A percentile compares a stretch with the other conserved stretches of the same genome.
These are phyloP conservation scores for Eriosoma lanigerum DNA, from an alignment of 1,140 invertebrate species.

Conservation along the genomic window DNA sequence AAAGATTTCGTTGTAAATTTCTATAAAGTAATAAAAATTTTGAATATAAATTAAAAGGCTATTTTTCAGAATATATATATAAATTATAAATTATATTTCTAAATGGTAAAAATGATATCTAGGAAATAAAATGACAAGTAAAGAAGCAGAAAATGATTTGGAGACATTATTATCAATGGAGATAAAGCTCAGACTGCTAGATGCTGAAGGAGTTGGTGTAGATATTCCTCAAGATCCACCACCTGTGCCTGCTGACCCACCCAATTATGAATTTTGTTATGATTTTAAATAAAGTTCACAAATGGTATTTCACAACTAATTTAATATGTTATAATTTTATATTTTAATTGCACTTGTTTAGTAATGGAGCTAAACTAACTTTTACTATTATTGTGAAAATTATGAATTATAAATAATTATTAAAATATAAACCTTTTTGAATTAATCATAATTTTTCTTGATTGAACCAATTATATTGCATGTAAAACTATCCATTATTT, in stretches of 20 bases:
- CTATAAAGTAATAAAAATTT: too few species aligned
- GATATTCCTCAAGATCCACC: constrained; percentile 92
- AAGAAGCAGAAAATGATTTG: constrained; percentile 84
- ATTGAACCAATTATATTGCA: too few species aligned
- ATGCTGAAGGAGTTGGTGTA: constrained; percentile 89
- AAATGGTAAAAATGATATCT: constrained; percentile 55
- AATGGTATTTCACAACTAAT: not conserved
- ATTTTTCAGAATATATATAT: too few species aligned
- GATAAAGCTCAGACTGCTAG: constrained; percentile 88
- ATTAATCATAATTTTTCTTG: too few species aligned
- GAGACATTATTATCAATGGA: constrained; percentile 94
- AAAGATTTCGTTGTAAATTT: too few species aligned
- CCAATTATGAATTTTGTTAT: constrained; percentile 77
- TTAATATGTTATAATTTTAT: not conserved
- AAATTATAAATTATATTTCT: not conserved
- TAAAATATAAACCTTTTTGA: too few species aligned
- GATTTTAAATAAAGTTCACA: constrained; percentile 46
- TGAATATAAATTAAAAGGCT: too few species aligned
- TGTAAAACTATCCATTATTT: too few species aligned
- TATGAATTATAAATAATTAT: too few species aligned
- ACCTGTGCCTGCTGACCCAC: constrained; percentile 82
- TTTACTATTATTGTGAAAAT: too few species aligned
- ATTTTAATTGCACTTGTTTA: not conserved
- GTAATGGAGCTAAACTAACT: not conserved
- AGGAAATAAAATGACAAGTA: constrained; percentile 86